These are phyloP conservation scores for Papilio gigon DNA, from an alignment of 2,888 invertebrate genomes.

Conservation along the genomic window DNA sequence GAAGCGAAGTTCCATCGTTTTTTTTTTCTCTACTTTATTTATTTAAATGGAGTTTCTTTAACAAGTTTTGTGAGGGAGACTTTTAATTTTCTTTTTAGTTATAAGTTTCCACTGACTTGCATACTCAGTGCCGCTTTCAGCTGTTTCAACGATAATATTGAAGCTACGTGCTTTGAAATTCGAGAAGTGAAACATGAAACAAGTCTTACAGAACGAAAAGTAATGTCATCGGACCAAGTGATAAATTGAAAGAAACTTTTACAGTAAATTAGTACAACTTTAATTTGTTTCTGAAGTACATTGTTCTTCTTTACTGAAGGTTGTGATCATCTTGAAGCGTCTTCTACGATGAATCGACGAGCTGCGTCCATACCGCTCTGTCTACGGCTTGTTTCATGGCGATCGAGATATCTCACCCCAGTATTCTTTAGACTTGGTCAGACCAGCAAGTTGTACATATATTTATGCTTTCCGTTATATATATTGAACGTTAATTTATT, in stretches of 20 bases:
- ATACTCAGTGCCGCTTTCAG: conserved; percentile 4
- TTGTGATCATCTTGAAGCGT: too few relatives aligned
- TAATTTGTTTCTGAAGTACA: too few relatives aligned
- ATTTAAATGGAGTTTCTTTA: conserved; percentile 50
- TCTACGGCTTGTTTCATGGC: too few relatives aligned
- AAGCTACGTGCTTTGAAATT: conserved; percentile 3
- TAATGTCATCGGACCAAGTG: background rate
- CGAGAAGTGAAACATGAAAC: background rate
- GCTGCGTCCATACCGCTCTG: too few relatives aligned
- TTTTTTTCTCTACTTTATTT: conserved; percentile 49
- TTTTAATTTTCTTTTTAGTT: conserved; percentile 31
- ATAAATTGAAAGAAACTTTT: too few relatives aligned
- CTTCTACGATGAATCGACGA: too few relatives aligned
- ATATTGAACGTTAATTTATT: background rate
- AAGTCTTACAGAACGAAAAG: background rate
- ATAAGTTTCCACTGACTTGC: conserved; percentile 18
- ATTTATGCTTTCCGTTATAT: background rate
- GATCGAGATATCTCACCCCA: too few relatives aligned
- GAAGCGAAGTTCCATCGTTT: conserved; percentile 47
- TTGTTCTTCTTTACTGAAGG: too few relatives aligned
- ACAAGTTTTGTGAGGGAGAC: conserved; percentile 45
- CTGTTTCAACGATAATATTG: conserved; percentile 16
- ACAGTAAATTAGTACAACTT: too few relatives aligned
- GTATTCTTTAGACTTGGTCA: too few relatives aligned
- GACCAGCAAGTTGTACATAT: too few relatives aligned